A percentile compares a stretch with the other conserved stretches of the same genome.
Evolutionary conservation across 1,140 invertebrate genomes (phyloP).

Genomic region (Streblospio benedicti): DNA sequence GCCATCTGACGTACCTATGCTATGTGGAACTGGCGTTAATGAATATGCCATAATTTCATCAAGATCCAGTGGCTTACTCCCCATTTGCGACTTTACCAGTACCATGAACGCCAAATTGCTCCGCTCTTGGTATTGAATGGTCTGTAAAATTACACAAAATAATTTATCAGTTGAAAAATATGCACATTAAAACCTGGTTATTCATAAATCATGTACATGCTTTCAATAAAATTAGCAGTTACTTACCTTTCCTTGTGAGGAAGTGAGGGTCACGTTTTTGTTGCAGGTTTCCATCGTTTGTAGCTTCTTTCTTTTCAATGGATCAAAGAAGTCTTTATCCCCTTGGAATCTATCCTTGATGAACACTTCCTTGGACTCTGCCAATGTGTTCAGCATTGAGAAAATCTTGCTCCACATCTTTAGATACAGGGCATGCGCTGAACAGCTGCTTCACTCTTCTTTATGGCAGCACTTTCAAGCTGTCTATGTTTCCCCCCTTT

Average conservation of each 20-base stretch:
- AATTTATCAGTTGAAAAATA: too few species aligned
- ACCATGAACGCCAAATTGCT: background rate
- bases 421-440: background rate
- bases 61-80: background rate
- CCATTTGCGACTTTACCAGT: background rate
- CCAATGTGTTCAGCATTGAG: background rate
- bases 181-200: background rate
- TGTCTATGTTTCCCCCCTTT: background rate
- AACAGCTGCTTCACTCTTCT: background rate
- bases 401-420: background rate
- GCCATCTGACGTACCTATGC: background rate
- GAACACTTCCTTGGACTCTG: background rate
- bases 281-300: background rate
- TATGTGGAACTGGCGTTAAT: background rate
- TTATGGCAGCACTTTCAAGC: background rate
- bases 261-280: background rate
- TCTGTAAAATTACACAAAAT: background rate
- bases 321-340: background rate
- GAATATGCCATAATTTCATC: background rate
- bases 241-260: background rate
- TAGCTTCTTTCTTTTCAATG: background rate
- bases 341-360: background rate
- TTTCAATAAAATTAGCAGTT: background rate
- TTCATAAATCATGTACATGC: background rate
- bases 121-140: background rate